Percentiles rank a stretch among this genome's conserved stretches.
Evolutionary conservation across 2,113 vertebrate species (phyloP).

Genomic region (Acanthochromis polyacanthus): DNA sequence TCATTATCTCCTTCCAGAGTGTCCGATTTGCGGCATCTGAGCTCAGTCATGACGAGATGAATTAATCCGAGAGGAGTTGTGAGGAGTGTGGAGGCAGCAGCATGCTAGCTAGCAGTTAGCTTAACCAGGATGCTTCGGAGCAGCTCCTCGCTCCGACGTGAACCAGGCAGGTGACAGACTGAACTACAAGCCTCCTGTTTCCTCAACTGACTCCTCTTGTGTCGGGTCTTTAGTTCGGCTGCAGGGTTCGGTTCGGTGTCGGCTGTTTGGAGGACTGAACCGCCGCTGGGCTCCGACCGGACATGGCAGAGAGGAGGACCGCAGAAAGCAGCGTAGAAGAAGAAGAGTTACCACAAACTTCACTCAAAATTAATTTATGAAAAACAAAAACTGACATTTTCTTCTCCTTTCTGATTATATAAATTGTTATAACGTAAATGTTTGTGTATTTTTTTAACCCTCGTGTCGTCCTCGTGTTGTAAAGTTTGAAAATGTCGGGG

Average conservation of each 20-base stretch:
- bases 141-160: too few relatives aligned
- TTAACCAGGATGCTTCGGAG: neutral
- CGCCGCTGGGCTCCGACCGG: neutral
- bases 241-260: neutral
- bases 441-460: neutral
- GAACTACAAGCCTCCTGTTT: neutral
- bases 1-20: constrained; percentile 30
- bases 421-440: neutral
- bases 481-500: too few relatives aligned
- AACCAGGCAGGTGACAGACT: neutral
- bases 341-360: constrained; percentile 18
- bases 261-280: neutral
- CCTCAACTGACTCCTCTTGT: neutral
- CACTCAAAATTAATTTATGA: neutral
- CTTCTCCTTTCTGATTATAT: neutral
- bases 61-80: constrained; percentile 13
- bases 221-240: neutral
- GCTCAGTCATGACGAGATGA: constrained; percentile 71
- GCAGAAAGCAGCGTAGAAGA: constrained; percentile 49
- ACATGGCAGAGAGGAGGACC: constrained; percentile 30
- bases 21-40: constrained; percentile 69
- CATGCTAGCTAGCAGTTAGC: constrained; percentile 81
- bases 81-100: constrained; percentile 33
- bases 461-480: too few relatives aligned
- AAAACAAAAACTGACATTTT: neutral